Conservation (phyloP, 2,797 vertebrate species). For the Sebastes flavidus region DNA sequence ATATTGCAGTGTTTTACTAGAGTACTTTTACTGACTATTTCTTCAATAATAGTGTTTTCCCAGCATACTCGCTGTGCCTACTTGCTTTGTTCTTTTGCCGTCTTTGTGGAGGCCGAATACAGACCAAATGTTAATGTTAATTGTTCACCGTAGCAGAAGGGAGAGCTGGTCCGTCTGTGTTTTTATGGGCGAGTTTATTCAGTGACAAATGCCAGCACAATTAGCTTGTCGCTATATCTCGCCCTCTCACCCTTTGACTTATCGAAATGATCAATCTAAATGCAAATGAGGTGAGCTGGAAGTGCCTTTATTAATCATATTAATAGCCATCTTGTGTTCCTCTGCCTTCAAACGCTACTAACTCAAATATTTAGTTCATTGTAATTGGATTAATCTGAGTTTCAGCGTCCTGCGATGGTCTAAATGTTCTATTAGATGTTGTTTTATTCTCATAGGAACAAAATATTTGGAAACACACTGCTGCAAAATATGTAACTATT, state of each 20-base stretch:
- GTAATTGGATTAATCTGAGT: neutral
- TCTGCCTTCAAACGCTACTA: neutral
- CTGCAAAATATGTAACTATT: neutral
- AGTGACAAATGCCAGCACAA: constrained; percentile 27
- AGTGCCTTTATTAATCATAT: neutral
- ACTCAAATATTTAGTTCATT: neutral
- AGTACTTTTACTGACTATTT: neutral
- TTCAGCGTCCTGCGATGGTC: neutral
- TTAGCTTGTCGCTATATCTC: constrained; percentile 43
- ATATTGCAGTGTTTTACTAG: neutral
- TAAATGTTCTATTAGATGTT: neutral
- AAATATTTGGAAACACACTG: neutral
- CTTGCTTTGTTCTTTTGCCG: neutral
- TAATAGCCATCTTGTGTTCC: neutral
- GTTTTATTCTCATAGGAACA: neutral
- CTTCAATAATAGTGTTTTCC: neutral
- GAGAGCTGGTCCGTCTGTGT: neutral
- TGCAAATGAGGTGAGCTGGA: constrained; percentile 69
- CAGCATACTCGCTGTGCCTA: neutral
- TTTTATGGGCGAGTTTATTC: constrained; percentile 45
- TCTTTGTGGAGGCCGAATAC: neutral
- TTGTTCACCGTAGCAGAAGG: constrained; percentile 28
- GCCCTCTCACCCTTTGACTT: constrained; percentile 64
- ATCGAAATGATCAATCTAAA: constrained; percentile 64
- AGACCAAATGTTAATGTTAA: neutral